phyloP scores from a whole-genome alignment of 92 coral and sea anemone genomes.

The Montipora capitata region DNA sequence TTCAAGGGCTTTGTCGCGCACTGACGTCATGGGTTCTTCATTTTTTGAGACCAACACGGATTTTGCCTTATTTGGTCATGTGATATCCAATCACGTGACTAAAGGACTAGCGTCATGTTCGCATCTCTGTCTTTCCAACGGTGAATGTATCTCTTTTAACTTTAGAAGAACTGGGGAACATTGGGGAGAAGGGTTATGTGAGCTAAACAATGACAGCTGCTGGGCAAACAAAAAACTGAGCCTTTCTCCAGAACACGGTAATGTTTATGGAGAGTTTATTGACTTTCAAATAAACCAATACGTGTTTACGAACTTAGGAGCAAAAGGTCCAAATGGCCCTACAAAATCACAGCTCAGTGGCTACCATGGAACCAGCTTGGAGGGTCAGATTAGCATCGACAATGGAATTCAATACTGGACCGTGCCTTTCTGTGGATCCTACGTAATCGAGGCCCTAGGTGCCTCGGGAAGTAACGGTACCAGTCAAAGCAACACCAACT shows the following conservation, averaged over 20 bases:
- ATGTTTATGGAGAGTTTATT: slow-evolving; percentile 33
- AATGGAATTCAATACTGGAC: slow-evolving; percentile 84
- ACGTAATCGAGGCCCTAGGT: slow-evolving; percentile 81
- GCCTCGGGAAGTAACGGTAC: slow-evolving; percentile 91
- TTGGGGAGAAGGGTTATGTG: slow-evolving; percentile 22
- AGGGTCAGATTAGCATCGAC: slow-evolving; percentile 75
- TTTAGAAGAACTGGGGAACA: not conserved
- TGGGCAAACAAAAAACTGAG: not conserved
- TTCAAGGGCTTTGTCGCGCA: slow-evolving; percentile 25
- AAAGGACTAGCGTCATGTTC: slow-evolving; percentile 48
- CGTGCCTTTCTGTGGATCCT: slow-evolving; percentile 79
- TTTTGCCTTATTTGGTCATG: slow-evolving; percentile 55
- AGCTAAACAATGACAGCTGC: slow-evolving; percentile 37
- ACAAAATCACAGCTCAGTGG: slow-evolving; percentile 38
- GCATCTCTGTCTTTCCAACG: slow-evolving; percentile 31
- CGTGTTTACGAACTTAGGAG: slow-evolving; percentile 73
- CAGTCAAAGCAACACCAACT: not conserved
- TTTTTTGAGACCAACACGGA: slow-evolving; percentile 37
- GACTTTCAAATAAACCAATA: slow-evolving; percentile 4
- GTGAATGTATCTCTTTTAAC: slow-evolving; percentile 50
- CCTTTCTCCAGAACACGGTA: not conserved
- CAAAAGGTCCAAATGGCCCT: slow-evolving; percentile 77
- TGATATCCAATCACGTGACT: slow-evolving; percentile 44
- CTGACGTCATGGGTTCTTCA: slow-evolving; percentile 42
- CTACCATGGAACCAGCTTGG: slow-evolving; percentile 75